Conservation (phyloP, 64 coral and sea anemone genomes). For the Stichodactyla helianthus region DNA sequence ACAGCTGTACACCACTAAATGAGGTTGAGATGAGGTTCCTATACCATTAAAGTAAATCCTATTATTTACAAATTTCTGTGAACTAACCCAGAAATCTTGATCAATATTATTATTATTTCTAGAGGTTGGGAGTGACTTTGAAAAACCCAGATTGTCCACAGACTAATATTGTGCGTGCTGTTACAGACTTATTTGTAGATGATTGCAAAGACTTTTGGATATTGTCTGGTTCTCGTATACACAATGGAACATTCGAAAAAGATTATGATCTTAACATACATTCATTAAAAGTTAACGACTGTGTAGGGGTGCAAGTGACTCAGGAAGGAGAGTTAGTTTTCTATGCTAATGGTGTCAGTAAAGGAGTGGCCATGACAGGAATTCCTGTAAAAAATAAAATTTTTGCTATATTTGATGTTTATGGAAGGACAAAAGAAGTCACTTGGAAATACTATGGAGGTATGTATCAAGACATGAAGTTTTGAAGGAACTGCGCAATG, state of each 20-base stretch:
- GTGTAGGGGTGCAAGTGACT: conserved; percentile 80
- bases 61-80: no score
- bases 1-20: no score
- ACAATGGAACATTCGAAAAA: conserved; percentile 92
- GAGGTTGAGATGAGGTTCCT: no score
- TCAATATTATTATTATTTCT: conserved; percentile 20
- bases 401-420: conserved; percentile 96
- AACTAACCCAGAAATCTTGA: background rate
- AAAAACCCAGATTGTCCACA: conserved; percentile 79
- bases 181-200: conserved; percentile 86
- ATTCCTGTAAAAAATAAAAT: conserved; percentile 84
- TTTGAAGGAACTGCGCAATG: background rate
- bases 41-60: no score
- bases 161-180: conserved; percentile 71
- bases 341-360: conserved; percentile 73
- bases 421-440: conserved; percentile 93
- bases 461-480: background rate
- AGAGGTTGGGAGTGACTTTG: conserved; percentile 92
- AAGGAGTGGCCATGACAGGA: conserved; percentile 70
- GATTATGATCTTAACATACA: conserved; percentile 93
- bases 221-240: conserved; percentile 79
- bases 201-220: conserved; percentile 91
- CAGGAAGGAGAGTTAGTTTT: conserved; percentile 71
- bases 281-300: conserved; percentile 67
- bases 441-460: conserved; percentile 94